phyloP scores from a whole-genome alignment of 2,113 vertebrate species.

The Pandion haliaetus region DNA sequence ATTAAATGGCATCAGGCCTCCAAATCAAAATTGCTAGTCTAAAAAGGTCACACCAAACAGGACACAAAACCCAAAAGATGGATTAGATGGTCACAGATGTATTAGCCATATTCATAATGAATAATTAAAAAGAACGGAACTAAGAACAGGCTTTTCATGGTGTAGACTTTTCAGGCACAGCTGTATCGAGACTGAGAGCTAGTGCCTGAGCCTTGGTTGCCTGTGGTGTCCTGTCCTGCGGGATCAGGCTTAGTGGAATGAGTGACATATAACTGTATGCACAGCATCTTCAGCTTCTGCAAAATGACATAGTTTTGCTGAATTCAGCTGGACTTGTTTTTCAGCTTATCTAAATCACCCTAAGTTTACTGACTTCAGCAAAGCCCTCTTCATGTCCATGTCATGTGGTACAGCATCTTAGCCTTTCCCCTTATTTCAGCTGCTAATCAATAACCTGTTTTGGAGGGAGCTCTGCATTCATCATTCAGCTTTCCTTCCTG shows the following conservation, averaged over 20 bases:
- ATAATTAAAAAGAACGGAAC: background rate
- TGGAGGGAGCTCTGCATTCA: background rate
- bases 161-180: background rate
- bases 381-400: background rate
- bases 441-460: background rate
- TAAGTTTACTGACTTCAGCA: background rate
- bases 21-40: background rate
- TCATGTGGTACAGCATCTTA: accelerated
- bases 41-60: background rate
- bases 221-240: background rate
- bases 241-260: background rate
- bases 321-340: background rate
- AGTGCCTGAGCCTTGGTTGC: background rate
- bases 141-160: background rate
- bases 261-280: background rate
- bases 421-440: background rate
- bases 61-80: background rate
- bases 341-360: background rate
- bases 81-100: background rate
- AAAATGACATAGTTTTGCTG: background rate
- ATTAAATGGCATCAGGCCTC: background rate
- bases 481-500: background rate
- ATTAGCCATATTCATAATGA: background rate
- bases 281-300: background rate
- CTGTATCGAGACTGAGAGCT: background rate